Evolutionary conservation across 1,140 invertebrate species (phyloP).

Genomic region (Mactra quadrangularis): DNA sequence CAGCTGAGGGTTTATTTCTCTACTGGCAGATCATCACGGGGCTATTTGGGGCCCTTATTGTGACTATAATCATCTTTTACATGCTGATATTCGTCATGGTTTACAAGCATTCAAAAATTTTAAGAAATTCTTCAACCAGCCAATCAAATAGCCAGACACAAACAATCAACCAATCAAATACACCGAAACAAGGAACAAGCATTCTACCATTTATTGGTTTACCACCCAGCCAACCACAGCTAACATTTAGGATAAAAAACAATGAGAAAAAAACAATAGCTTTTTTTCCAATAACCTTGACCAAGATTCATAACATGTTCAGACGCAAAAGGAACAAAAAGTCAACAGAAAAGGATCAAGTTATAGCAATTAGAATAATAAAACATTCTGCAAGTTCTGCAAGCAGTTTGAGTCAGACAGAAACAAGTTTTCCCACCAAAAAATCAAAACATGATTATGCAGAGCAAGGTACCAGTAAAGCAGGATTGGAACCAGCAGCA

Average conservation of each 20-base stretch:
- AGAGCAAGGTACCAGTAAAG: no score
- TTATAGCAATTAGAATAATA: slow-evolving; percentile 15
- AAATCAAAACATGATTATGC: no score
- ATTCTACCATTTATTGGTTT: slow-evolving; percentile 16
- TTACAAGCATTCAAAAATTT: slow-evolving; percentile 63
- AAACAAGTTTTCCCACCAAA: not conserved
- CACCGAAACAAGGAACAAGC: not conserved
- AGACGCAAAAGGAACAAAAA: not conserved
- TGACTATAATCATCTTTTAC: slow-evolving; percentile 70
- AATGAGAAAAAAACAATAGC: not conserved
- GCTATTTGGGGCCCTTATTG: slow-evolving; percentile 67
- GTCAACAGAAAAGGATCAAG: not conserved
- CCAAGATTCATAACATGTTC: not conserved
- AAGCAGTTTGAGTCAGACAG: not conserved
- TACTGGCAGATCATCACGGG: slow-evolving; percentile 73
- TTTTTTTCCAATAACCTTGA: not conserved
- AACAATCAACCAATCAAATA: not conserved
- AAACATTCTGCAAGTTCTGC: slow-evolving; percentile 9
- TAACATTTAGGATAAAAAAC: not conserved
- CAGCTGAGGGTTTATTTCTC: slow-evolving; percentile 37
- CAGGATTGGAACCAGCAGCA: no score
- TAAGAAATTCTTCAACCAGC: not conserved
- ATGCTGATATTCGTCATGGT: slow-evolving; percentile 70
- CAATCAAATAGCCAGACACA: not conserved
- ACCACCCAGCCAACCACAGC: not conserved